phyloP scores from a whole-genome alignment of 1,140 invertebrate species.

The Andricus grossulariae region DNA sequence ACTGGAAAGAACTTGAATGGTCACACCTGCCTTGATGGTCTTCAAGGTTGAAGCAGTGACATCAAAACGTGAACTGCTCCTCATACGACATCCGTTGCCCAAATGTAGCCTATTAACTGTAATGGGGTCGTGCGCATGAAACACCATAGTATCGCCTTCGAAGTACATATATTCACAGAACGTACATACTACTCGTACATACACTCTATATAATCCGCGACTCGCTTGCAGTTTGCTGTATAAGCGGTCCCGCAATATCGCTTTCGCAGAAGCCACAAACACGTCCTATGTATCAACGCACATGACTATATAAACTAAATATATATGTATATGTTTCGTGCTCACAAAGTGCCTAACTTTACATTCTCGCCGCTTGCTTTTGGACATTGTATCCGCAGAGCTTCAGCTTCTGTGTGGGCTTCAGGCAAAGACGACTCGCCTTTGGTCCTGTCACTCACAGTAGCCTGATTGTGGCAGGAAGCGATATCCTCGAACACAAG shows the following conservation, averaged over 20 bases:
- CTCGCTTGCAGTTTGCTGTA: constrained; percentile 23
- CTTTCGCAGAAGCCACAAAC: constrained; percentile 34
- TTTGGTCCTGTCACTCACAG: constrained; percentile 30
- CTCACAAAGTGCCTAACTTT: constrained; percentile 20
- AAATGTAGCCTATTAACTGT: constrained; percentile 8
- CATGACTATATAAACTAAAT: not conserved
- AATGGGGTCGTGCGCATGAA: not conserved
- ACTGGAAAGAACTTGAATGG: constrained; percentile 30
- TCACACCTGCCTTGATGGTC: constrained; percentile 52
- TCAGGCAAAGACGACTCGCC: constrained; percentile 19
- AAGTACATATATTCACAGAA: not conserved
- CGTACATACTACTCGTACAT: no score
- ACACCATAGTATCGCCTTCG: not conserved
- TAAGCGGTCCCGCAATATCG: constrained; percentile 25
- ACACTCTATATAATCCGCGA: not conserved
- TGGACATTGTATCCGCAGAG: constrained; percentile 18
- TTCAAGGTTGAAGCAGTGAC: not conserved
- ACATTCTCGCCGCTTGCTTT: constrained; percentile 10
- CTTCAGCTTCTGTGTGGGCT: constrained; percentile 25
- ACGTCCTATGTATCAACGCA: constrained; percentile 32
- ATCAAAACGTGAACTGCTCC: not conserved
- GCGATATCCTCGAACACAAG: constrained; percentile 12
- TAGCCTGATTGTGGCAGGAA: constrained; percentile 10
- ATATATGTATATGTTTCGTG: not conserved
- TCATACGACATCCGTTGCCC: not conserved